Evolutionary conservation across 2,888 invertebrate genomes (phyloP), one percentile per base, ranked within the genome.

Genomic region (Oscheius onirici): DNA sequence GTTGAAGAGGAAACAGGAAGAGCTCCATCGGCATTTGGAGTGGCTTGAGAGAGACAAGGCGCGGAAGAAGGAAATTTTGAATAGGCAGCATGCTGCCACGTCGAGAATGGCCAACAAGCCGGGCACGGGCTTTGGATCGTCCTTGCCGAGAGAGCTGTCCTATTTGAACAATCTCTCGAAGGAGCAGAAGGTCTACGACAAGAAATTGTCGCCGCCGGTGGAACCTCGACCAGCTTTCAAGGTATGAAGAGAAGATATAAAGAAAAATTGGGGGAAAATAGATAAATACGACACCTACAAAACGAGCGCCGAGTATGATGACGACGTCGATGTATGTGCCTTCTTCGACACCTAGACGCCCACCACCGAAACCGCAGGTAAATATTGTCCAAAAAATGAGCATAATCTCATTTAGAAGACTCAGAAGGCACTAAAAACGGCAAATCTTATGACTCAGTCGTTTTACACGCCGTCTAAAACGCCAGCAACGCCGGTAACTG

Each of bases 81-180:
- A 79, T 5, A 77, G 79, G 22, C 78, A 82, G 13, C 85, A 85
- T 71, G 79, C 76, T n/a, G 74, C 73, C 15, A 74, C 84, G 15
- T 85, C 85, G n/a, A 77, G 85, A 26, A 79, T 77, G 10, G 81
- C 79, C 3, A 73, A 76, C 13, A 75, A 74, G 13, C 28, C 28
- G 22, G 46, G 52, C 11, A 52, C 44, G 10, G 70, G 66, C 2
- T 87, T 87, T 69, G 87, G 87, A 8, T 84, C 84, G 44, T 80
- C 81, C 15, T 87, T 85, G 15, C 87, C 86, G 3, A 76, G 86
- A 6, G 80, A 81, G 15, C 72, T 87, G 24, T 74, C 80, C 34
- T 87, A 85, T 73, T 71, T 87, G 67, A 80, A 77, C 40, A 75
- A 75, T 54, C 22, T 80, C 44, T 75, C 78, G 44, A 80, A 77